Evolutionary conservation across 2,113 vertebrate genomes (phyloP), one percentile per base, ranked within the genome.

Genomic region (Anarhynchus alexandrinus): DNA sequence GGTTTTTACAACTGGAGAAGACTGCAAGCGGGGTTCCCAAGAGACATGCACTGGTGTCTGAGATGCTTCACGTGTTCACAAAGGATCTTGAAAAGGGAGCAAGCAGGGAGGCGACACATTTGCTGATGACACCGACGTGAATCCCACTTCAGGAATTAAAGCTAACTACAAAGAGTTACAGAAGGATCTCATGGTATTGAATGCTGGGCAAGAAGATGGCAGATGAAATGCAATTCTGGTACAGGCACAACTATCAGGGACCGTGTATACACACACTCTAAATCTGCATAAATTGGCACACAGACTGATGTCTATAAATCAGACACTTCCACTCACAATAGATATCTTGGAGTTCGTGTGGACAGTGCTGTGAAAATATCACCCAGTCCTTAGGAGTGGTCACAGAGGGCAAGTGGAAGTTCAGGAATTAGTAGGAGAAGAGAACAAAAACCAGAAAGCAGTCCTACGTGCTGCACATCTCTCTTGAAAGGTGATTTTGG

Each of bases 61-160:
- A 90, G 58, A 25, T 69, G 58, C 21, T 73, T 78, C 77, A 81
- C 2, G 0, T 57, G 54, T 7, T 77, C 66, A 73, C 40, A 54
- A 80, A 80, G 30, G 43, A 77, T 43, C 36, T 57, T 30, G 67
- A 96, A 76, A 86, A 49, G 70, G 26, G 26, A 87, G 52, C 30
- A 84, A 73, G 47, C 8, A 42, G 16, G 27, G 38, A 86, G 42
- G 20, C 1, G 1, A 45, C 17, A 34, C 0, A 0, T 40, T 84
- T 89, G 40, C 34, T 43, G 38, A 26, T 57, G 49, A 69, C 52
- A 87, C 11, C 1, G 0, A 43, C 4, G 36, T 20, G 52, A 94
- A 67, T 47, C 43, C 43, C 38, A 7, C 18, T 32, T 34, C 29
- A 79, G 45, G 47, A 78, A 67, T 51, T 78, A 82, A 90, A 92